These are phyloP conservation scores for Muscicapa comitata DNA, from an alignment of 2,797 vertebrate species.

Conservation along the genomic window DNA sequence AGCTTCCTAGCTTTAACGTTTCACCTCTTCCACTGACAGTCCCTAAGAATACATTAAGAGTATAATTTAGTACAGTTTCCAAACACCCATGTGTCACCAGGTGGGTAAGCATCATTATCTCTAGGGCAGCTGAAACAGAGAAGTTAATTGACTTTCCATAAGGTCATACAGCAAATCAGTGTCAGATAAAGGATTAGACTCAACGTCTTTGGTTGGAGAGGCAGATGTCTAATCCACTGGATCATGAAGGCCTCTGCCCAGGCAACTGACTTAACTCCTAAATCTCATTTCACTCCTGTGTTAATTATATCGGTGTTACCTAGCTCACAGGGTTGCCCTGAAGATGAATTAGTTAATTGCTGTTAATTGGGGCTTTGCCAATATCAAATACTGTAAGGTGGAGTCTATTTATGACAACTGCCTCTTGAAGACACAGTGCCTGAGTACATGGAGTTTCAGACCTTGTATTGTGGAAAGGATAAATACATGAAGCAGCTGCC, in stretches of 20 bases:
- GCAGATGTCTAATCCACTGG: conserved; percentile 64
- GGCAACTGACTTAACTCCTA: conserved; percentile 57
- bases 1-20: conserved; percentile 6
- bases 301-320: conserved; percentile 52
- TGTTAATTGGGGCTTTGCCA: conserved; percentile 15
- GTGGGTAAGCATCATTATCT: conserved; percentile 50
- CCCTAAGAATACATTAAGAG: conserved; percentile 17
- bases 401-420: neutral
- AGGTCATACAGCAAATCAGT: conserved; percentile 49
- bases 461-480: neutral
- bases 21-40: neutral
- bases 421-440: neutral
- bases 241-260: conserved; percentile 21
- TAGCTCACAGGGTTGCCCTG: neutral
- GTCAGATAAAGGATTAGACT: conserved; percentile 61
- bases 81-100: neutral
- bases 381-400: neutral
- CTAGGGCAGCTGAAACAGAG: conserved; percentile 50
- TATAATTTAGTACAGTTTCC: neutral
- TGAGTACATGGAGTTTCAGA: neutral
- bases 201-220: conserved; percentile 37
- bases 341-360: conserved; percentile 42
- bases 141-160: conserved; percentile 64
- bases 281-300: conserved; percentile 54
- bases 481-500: neutral